These are phyloP conservation scores for Pandemis heparana DNA, from an alignment of 2,888 invertebrate genomes.

Conservation along the genomic window DNA sequence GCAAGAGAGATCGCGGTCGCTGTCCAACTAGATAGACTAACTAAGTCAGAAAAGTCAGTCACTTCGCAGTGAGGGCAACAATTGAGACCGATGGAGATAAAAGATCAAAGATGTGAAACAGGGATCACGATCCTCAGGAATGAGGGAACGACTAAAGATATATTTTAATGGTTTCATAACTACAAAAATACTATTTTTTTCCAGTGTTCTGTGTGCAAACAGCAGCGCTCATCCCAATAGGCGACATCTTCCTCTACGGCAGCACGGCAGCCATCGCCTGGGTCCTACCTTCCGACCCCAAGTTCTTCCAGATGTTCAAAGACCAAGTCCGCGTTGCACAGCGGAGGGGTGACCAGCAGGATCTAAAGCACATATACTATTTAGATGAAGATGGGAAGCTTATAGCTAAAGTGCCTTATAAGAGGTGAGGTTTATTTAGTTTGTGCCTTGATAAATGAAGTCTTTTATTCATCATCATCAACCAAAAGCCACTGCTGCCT, in stretches of 20 bases:
- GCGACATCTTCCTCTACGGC: constrained; percentile 88
- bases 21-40: too few relatives aligned
- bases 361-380: constrained; percentile 63
- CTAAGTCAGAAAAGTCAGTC: too few relatives aligned
- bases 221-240: constrained; percentile 83
- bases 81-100: too few relatives aligned
- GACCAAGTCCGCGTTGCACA: constrained; percentile 59
- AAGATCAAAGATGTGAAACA: too few relatives aligned
- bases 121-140: too few relatives aligned
- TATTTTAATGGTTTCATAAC: too few relatives aligned
- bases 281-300: constrained; percentile 88
- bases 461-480: too few relatives aligned
- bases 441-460: too few relatives aligned
- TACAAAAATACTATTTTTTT: constrained; percentile 47
- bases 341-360: constrained; percentile 60
- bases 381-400: constrained; percentile 65
- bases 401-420: constrained; percentile 69
- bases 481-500: too few relatives aligned
- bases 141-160: too few relatives aligned
- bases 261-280: constrained; percentile 91
- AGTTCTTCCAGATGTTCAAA: constrained; percentile 64
- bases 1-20: too few relatives aligned
- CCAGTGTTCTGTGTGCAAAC: constrained; percentile 88
- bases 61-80: too few relatives aligned
- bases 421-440: constrained; percentile 55